A percentile compares a stretch with the other conserved stretches of the same genome.
phyloP scores from a whole-genome alignment of 2,888 invertebrate species.

The Liopterus haemorrhoidalis region DNA sequence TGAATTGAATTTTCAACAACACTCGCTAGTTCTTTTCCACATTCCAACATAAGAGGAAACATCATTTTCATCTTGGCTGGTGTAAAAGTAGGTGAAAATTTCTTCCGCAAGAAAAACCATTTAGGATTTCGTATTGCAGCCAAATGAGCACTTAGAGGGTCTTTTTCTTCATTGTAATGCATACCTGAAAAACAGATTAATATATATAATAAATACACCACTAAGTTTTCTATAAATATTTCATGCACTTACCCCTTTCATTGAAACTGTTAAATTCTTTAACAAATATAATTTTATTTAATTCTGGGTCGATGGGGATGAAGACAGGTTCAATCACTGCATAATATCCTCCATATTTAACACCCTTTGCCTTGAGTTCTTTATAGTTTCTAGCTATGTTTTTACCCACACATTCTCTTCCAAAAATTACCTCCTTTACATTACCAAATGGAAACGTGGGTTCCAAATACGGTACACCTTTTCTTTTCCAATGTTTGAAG shows the following conservation, averaged over 20 bases:
- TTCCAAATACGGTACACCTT: slow-evolving; percentile 37
- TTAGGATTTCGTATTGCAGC: slow-evolving; percentile 43
- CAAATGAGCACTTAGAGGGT: slow-evolving; percentile 41
- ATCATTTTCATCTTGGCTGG: slow-evolving; percentile 47
- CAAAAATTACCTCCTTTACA: slow-evolving; percentile 35
- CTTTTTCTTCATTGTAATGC: slow-evolving; percentile 37
- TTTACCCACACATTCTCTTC: slow-evolving; percentile 34
- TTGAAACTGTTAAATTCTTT: slow-evolving; percentile 44
- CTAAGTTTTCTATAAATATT: slow-evolving; percentile 6
- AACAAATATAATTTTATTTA: slow-evolving; percentile 42
- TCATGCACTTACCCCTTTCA: slow-evolving; percentile 42
- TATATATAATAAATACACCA: too few relatives aligned
- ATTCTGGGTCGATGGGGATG: slow-evolving; percentile 41
- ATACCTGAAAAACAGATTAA: neutral
- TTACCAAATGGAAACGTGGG: slow-evolving; percentile 40
- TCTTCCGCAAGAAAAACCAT: slow-evolving; percentile 47
- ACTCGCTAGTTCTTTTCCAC: slow-evolving; percentile 33
- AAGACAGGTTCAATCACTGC: slow-evolving; percentile 43
- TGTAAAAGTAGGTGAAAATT: slow-evolving; percentile 48
- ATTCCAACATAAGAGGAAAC: slow-evolving; percentile 44
- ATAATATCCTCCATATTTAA: slow-evolving; percentile 41
- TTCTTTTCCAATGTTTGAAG: slow-evolving; percentile 40
- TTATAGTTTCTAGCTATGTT: slow-evolving; percentile 34
- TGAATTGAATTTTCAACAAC: neutral
- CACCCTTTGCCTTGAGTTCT: slow-evolving; percentile 17